Evolutionary conservation across 2,113 vertebrate species (phyloP), one percentile per base, ranked within the genome.

Genomic region (Chaetura pelagica): DNA sequence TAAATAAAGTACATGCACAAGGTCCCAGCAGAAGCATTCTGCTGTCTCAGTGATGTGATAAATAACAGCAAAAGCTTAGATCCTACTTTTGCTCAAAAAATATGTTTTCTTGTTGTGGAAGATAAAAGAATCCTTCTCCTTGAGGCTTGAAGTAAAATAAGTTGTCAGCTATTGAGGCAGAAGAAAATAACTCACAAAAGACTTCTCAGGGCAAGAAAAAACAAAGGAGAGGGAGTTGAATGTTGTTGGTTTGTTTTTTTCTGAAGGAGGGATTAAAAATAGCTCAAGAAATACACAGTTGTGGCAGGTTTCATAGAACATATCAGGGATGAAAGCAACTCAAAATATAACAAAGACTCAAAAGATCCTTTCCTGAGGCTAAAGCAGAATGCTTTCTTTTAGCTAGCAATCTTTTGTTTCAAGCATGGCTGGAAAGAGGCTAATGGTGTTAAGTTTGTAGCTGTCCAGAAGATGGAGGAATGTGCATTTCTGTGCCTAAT

Each of bases 121-220:
- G 93, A 94, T 40, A 91, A 89, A 94, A 85, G 66, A 84, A 77
- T 78, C 42, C 54, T 88, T 91, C 58, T 77, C 72, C 75, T 49
- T 44, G 46, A 89, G 85, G 90, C 92, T 77, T 90, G 40, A 86
- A 89, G 54, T 78, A 92, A 94, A 96, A 92, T 52, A 95, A 93
- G 80, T 90, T 93, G 90, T 96, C 94, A 89, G 89, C 83, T 83
- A 64, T 22, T 42, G 35, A 54, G 83, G 73, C 67, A 93, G 61
- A 92, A 94, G 66, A 89, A 94, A 93, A 94, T 96, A 87, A 93
- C 95, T 97, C 85, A 93, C 32, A 38, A 44, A 90, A 69, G 69
- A 24, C 21, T 82, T 74, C 62, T 87, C 61, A 90, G 64, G 29
- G 19, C 17, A 96, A 92, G 48, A 86, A 84, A 79, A 87, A 54